phyloP scores from a whole-genome alignment of 2,113 vertebrate species.

The Tonatia bakeri region DNA sequence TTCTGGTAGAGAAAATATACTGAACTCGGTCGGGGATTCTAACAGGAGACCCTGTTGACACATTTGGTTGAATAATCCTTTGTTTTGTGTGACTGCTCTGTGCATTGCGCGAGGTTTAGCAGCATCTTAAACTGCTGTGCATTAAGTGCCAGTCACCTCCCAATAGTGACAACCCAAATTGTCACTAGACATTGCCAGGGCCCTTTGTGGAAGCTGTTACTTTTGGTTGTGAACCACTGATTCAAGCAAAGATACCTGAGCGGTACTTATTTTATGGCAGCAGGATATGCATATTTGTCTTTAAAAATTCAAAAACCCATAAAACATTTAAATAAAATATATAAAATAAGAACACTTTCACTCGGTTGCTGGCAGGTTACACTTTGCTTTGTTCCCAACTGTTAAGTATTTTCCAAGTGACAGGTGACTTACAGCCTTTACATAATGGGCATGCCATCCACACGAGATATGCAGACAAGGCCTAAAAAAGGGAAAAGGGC shows the following conservation, averaged over 20 bases:
- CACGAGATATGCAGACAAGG: neutral
- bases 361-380: neutral
- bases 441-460: neutral
- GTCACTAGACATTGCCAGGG: neutral
- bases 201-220: neutral
- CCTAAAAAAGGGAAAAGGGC: neutral
- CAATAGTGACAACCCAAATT: neutral
- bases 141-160: neutral
- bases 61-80: neutral
- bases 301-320: neutral
- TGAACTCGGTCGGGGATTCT: neutral
- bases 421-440: neutral
- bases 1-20: neutral
- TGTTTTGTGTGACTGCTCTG: neutral
- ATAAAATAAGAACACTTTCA: neutral
- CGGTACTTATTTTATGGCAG: neutral
- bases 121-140: neutral
- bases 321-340: neutral
- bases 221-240: neutral
- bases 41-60: neutral
- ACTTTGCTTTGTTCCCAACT: neutral
- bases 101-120: neutral
- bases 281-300: neutral
- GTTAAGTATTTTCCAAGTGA: neutral
- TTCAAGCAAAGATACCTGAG: neutral